These are phyloP conservation scores for Coluber constrictor DNA, from an alignment of 2,797 vertebrate species.

Conservation along the genomic window DNA sequence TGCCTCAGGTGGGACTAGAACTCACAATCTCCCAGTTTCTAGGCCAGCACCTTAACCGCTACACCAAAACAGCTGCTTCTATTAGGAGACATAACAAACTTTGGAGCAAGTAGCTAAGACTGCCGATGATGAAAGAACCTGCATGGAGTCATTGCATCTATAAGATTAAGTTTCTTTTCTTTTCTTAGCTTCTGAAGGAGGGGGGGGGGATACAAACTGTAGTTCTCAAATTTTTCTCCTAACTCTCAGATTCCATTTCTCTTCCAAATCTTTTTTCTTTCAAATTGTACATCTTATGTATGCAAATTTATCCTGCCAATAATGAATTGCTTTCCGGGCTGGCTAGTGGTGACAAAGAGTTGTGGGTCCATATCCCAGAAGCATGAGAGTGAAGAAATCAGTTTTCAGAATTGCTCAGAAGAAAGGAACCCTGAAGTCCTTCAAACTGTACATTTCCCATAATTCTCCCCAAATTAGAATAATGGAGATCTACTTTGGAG, in stretches of 20 bases:
- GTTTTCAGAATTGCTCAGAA: neutral
- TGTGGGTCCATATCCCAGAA: neutral
- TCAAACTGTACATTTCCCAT: neutral
- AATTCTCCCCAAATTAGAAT: neutral
- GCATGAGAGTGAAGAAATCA: neutral
- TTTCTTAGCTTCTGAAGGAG: neutral
- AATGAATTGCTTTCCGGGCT: neutral
- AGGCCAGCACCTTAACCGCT: neutral
- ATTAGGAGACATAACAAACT: conserved; percentile 50
- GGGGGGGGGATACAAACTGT: neutral
- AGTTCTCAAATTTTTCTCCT: neutral
- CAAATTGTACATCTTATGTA: neutral
- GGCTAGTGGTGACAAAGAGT: neutral
- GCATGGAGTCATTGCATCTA: conserved; percentile 18
- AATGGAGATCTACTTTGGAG: neutral
- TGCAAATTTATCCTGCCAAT: neutral
- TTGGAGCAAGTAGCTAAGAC: conserved; percentile 38
- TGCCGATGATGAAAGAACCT: neutral
- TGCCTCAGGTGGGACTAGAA: neutral
- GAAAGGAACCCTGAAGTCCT: neutral
- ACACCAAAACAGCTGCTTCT: neutral
- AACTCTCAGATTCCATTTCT: neutral
- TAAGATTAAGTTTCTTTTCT: neutral
- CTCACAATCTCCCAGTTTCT: neutral
- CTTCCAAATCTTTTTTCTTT: neutral